Conservation (phyloP, 2,888 invertebrate species). For the Penaeus monodon region DNA sequence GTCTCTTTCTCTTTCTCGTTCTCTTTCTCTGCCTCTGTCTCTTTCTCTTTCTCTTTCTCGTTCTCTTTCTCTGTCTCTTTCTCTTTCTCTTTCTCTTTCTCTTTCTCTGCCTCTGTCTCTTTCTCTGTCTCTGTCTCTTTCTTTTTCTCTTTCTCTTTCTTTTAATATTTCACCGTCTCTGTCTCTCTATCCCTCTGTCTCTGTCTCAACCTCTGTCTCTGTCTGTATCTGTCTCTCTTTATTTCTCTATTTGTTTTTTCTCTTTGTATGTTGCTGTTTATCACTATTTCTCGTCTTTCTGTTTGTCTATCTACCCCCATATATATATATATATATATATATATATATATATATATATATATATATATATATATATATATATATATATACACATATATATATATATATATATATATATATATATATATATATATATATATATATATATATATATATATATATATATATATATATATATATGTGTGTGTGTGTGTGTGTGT, state of each 20-base stretch:
- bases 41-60: not conserved
- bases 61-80: not conserved
- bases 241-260: no score
- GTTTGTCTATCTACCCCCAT: no score
- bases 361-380: slow-evolving; percentile 17
- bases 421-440: slow-evolving; percentile 10
- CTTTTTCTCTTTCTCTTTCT: no score
- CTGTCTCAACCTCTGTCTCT: no score
- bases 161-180: no score
- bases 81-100: no score
- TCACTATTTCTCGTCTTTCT: no score
- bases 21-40: slow-evolving; percentile 24
- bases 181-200: no score
- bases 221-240: no score
- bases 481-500: not conserved
- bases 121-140: no score
- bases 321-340: slow-evolving; percentile 3
- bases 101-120: no score
- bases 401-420: slow-evolving; percentile 20
- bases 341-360: slow-evolving; percentile 21
- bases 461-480: not conserved
- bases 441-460: not conserved
- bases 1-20: slow-evolving; percentile 19
- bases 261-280: no score
- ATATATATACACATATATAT: slow-evolving; percentile 15